Evolutionary conservation across 1,140 invertebrate species (phyloP), one percentile per base, ranked within the genome.

Genomic region (Drosophila athabasca): DNA sequence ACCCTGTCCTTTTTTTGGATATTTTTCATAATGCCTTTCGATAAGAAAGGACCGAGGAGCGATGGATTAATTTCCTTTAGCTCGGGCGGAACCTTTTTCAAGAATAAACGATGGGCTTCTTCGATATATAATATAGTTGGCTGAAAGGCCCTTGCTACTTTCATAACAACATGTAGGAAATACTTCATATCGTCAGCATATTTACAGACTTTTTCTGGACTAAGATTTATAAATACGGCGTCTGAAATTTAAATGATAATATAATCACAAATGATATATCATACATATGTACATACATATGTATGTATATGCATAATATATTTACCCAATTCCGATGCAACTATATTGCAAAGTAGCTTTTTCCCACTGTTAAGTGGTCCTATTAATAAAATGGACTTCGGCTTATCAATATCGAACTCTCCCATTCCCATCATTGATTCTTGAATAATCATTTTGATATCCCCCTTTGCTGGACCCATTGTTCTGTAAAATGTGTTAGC

Each of bases 181-280:
- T 92, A 92, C 13, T 91, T 90, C 51, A 93, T 53, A 8, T 97
- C 67, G 7, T 96, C 95, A 11, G 94, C 94, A 92, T 96, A 97
- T 93, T 96, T 93, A 22, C 93, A 94, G 43, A 97, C 93, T 68
- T 96, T 96, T 4, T 94, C 93, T 2, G 97, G 94, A 19, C 96
- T 95, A 2, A 98, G 92, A 76, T 98, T 96, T 88, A 98, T 96
- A 22, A 98, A 92, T 5, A 96, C 95, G 4, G 96, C 96, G 61
- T 89, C 90, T 91, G 31, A 15, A 54, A 35, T 1, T 9, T 29
- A 9, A 43, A 15, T 6, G 0, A 5, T 13, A 6, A 35, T 7
- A 3, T 9, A 6, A 26, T 15, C 2, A 35, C 11, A 13, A 52
- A 29, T 35, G 3, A 13, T 39, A 1, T 13, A 15, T 7, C 2